phyloP scores from a whole-genome alignment of 2,797 vertebrate genomes.

The Siniperca undulata region DNA sequence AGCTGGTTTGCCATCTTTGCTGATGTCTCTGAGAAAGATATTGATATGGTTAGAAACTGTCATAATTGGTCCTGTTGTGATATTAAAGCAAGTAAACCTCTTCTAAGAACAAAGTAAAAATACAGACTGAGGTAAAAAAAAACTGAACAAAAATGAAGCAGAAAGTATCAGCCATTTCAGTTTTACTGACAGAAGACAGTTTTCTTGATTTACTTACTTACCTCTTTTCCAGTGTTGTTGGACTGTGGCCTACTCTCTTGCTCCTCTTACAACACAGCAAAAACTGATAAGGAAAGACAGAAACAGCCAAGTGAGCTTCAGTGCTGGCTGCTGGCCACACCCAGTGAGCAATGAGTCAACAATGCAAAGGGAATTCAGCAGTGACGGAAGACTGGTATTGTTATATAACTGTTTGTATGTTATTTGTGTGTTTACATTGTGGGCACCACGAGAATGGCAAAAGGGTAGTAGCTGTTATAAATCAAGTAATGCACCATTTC shows the following conservation, averaged over 20 bases:
- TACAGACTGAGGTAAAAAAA: not conserved
- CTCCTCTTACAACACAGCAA: slow-evolving; percentile 60
- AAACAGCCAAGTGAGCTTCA: slow-evolving; percentile 63
- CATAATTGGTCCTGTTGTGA: not conserved
- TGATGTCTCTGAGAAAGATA: slow-evolving; percentile 16
- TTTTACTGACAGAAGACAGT: not conserved
- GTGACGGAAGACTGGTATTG: slow-evolving; percentile 9
- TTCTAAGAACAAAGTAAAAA: not conserved
- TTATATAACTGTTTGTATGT: not conserved
- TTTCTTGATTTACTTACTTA: slow-evolving; percentile 62
- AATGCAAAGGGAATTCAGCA: slow-evolving; percentile 50
- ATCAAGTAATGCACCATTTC: not conserved
- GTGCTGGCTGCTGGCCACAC: slow-evolving; percentile 68
- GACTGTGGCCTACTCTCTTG: slow-evolving; percentile 44
- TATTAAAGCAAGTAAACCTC: not conserved
- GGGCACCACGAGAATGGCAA: not conserved
- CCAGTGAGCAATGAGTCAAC: slow-evolving; percentile 73
- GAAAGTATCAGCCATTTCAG: not conserved
- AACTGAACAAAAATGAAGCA: not conserved
- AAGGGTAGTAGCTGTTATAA: not conserved
- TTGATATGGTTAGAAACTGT: not conserved
- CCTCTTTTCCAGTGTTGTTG: slow-evolving; percentile 32
- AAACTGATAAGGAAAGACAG: slow-evolving; percentile 73
- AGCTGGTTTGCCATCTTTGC: slow-evolving; percentile 79
- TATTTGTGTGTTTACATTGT: not conserved